Conservation (phyloP, 1,140 invertebrate species). For the Aphelinus atriplicis region DNA sequence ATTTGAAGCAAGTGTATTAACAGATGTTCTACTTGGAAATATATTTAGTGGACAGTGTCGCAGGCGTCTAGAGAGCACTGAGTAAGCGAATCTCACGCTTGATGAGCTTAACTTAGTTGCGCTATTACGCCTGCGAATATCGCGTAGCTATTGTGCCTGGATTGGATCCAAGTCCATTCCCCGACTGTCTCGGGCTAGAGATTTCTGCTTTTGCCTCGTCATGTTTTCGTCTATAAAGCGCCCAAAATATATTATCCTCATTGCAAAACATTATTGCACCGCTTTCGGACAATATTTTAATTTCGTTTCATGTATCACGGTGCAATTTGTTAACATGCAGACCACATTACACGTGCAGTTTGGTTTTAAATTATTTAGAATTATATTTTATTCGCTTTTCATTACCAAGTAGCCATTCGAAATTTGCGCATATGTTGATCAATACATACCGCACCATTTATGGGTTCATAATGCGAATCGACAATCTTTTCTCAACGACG, state of each 20-base stretch:
- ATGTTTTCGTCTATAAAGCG: constrained; percentile 17
- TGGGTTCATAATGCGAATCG: too few species aligned
- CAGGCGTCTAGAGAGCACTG: constrained; percentile 11
- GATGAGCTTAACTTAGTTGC: constrained; percentile 40
- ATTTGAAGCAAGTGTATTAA: constrained; percentile 23
- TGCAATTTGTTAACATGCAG: too few species aligned
- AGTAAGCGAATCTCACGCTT: constrained; percentile 42
- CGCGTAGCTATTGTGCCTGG: constrained; percentile 39
- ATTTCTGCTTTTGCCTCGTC: constrained; percentile 4
- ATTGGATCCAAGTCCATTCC: constrained; percentile 42
- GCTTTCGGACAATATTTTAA: constrained; percentile 38
- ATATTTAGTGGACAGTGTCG: constrained; percentile 15
- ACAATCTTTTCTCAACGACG: too few species aligned
- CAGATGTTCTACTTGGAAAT: constrained; percentile 36
- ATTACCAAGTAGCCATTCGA: too few species aligned
- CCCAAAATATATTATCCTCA: constrained; percentile 26
- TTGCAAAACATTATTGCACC: constrained; percentile 31
- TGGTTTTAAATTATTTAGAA: too few species aligned
- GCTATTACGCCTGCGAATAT: constrained; percentile 41
- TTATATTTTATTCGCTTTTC: too few species aligned
- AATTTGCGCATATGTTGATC: too few species aligned
- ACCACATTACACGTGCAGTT: too few species aligned
- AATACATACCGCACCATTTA: too few species aligned
- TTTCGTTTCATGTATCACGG: not conserved
- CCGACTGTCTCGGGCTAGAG: not conserved